Evolutionary conservation across 2,888 invertebrate species (phyloP).

Genomic region (Macrosoma leucophasiata): DNA sequence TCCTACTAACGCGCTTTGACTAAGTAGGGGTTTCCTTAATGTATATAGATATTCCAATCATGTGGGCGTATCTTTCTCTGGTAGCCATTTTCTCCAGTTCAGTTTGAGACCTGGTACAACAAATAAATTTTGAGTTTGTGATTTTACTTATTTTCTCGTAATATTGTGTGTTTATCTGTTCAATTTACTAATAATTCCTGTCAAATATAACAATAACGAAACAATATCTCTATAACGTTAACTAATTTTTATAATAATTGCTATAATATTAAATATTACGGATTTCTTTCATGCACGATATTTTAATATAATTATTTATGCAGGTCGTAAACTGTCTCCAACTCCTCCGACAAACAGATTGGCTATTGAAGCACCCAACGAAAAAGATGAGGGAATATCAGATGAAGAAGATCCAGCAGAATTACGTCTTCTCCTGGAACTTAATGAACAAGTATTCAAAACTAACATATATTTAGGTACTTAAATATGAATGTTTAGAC

Average conservation of each 20-base stretch:
- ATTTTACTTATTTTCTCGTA: too few relatives aligned
- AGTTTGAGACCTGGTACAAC: conserved; percentile 23
- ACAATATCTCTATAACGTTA: too few relatives aligned
- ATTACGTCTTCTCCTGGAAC: conserved; percentile 87
- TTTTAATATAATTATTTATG: conserved; percentile 26
- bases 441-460: conserved; percentile 86
- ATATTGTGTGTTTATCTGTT: too few relatives aligned
- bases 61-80: conserved; percentile 55
- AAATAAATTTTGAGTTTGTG: conserved; percentile 11
- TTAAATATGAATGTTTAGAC: neutral
- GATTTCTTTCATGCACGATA: conserved; percentile 18
- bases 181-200: conserved; percentile 16
- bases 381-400: conserved; percentile 83
- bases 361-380: conserved; percentile 78
- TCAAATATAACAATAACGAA: conserved; percentile 9
- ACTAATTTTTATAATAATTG: too few relatives aligned
- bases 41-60: conserved; percentile 34
- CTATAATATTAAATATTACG: conserved; percentile 28
- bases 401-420: conserved; percentile 90
- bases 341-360: conserved; percentile 79
- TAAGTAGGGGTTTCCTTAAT: conserved; percentile 23
- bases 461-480: neutral
- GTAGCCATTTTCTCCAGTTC: conserved; percentile 75
- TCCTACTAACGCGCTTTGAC: conserved; percentile 61
- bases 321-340: conserved; percentile 82